phyloP scores from a whole-genome alignment of 2,888 invertebrate species.

The Phymatocera aterrima region DNA sequence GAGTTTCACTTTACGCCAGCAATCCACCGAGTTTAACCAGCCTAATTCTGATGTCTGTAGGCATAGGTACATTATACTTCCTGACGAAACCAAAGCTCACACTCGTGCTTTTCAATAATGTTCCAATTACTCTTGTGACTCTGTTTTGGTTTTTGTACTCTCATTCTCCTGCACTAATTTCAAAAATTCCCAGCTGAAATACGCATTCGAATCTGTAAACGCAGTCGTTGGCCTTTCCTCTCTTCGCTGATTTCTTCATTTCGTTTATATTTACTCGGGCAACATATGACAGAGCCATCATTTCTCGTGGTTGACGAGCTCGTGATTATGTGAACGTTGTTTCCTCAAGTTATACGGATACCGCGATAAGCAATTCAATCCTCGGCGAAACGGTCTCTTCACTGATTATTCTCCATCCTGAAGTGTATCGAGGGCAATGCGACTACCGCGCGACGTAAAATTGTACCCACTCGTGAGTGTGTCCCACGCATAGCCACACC shows the following conservation, averaged over 20 bases:
- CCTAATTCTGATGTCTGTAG: constrained; percentile 28
- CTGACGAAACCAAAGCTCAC: neutral
- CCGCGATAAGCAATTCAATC: neutral
- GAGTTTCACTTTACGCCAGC: constrained; percentile 16
- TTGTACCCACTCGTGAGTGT: constrained; percentile 47
- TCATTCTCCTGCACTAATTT: neutral
- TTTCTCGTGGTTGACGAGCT: neutral
- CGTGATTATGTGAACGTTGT: neutral
- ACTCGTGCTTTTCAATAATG: neutral
- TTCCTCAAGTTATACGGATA: neutral
- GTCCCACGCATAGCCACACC: constrained; percentile 16
- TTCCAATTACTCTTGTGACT: neutral
- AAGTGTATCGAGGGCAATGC: constrained; percentile 48
- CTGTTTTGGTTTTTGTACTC: neutral
- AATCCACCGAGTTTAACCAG: constrained; percentile 19
- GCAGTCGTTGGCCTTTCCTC: neutral
- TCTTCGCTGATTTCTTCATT: neutral
- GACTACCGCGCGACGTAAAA: constrained; percentile 51
- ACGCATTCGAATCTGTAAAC: neutral
- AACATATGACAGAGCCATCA: neutral
- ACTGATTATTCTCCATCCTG: neutral
- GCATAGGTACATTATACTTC: too few species aligned
- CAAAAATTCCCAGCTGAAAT: too few species aligned
- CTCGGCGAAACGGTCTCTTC: neutral
- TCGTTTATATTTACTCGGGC: neutral